Evolutionary conservation across 2,888 invertebrate species (phyloP).

Genomic region (Caprella mutica): DNA sequence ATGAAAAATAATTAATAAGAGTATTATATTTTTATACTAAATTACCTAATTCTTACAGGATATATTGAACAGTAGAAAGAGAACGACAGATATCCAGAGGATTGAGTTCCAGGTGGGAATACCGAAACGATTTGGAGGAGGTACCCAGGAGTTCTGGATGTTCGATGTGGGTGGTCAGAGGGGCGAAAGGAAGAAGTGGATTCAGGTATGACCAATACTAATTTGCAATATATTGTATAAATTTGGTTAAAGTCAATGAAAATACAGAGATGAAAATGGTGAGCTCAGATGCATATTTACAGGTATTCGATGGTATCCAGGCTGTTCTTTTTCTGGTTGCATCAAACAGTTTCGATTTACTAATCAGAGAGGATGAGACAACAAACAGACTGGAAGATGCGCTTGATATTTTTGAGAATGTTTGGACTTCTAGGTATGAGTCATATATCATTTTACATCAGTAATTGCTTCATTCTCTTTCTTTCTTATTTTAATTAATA

Average conservation of each 20-base stretch:
- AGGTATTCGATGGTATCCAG: constrained; percentile 70
- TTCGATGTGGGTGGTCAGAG: constrained; percentile 75
- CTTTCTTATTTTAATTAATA: too few species aligned
- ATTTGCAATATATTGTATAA: too few species aligned
- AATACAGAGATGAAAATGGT: too few species aligned
- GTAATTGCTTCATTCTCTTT: neutral
- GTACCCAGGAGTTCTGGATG: constrained; percentile 62
- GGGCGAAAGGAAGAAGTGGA: constrained; percentile 72
- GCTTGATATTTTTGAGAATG: constrained; percentile 57
- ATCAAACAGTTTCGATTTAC: constrained; percentile 67
- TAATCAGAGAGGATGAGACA: constrained; percentile 54
- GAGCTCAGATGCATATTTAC: too few species aligned
- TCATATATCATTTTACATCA: constrained; percentile 8
- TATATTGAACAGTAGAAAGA: constrained; percentile 61
- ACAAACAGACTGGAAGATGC: constrained; percentile 63
- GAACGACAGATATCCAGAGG: constrained; percentile 61
- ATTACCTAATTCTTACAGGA: constrained; percentile 50
- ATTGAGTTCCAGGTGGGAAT: constrained; percentile 61
- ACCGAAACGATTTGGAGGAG: constrained; percentile 55
- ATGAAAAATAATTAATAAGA: too few species aligned
- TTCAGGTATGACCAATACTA: constrained; percentile 47
- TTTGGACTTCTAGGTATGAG: constrained; percentile 60
- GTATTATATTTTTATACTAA: too few species aligned
- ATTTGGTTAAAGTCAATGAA: too few species aligned
- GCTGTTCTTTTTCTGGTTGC: constrained; percentile 70